Base-by-base conservation (phyloP, 2,113 vertebrate genomes). In the Calyptommatus sinebrachiatus region DNA sequence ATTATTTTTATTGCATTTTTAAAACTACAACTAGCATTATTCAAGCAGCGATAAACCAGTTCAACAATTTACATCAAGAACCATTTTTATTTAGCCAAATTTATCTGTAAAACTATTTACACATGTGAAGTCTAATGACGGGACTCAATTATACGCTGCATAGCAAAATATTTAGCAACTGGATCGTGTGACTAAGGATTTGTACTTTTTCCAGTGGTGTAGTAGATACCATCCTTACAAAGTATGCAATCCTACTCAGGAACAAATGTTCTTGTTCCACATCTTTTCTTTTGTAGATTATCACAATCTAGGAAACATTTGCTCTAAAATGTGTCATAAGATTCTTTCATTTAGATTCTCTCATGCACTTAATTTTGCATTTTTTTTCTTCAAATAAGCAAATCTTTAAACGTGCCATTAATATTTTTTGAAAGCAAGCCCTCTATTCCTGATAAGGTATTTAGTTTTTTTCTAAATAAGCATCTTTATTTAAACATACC, bases 401-500 rank as follows among this genome's bases (percentile, higher is more conserved):
- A n/a, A 66, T 31, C 28, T 12, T 31, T 26, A 29, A 53, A 28
- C 10, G 7, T 60, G 8, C 2, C 73, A 10, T 8, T 31, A 41
- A 24, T 26, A 9, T 8, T 69, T 71, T 69, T 18, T 18, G 48
- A 80, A 50, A 50, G 14, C 24, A 45, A n/a, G 22, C 29, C 35
- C 28, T 53, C 53, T 62, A 22, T 9, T 61, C 26, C 24, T 48
- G 22, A 22, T 76, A 9, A 68, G 57, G 8, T 46, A 35, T 7
- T 62, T 41, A 62, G 8, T 46, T 35, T 7, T 65, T n/a, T 71
- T 74, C 73, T 69, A 76, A 53, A 9, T 29, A 20, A 84, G 7
- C 45, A 18, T 4, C 1, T 16, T 60, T 18, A 74, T 77, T 45
- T 48, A 73, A 73, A 48, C 9, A 5, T 79, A 94, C 94, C 94